Base-by-base conservation (phyloP, 2,888 invertebrate species). In the Gnatocerus cornutus region DNA sequence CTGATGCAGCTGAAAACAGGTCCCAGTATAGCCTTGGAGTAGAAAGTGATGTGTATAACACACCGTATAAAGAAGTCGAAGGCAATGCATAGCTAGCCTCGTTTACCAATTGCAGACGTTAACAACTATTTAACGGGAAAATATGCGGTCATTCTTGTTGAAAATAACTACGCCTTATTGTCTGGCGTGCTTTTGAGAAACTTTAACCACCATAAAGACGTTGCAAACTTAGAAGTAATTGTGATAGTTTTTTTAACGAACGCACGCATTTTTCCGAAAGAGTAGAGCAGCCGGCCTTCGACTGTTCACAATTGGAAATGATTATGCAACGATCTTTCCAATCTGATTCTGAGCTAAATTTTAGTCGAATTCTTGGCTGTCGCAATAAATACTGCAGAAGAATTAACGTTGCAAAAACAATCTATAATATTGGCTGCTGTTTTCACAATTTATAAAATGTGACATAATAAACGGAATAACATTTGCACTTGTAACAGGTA, bases 1-100 rank as follows among this genome's bases (percentile, higher is more conserved):
- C 43, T 46, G 56, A 62, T 68, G n/a, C 53, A 46, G 21, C 4
- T 59, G 48, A n/a, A 53, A 56, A 63, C 48, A 68, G 68, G 61
- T 61, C 61, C 56, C 39, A 10, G 37, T 61, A 53, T 37, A 69
- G 69, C 63, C 64, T 69, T 67, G 52, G 41, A 72, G 69, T 74
- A 71, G 73, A 74, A 74, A 74, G 73, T 74, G 72, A 72, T 74
- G 69, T 68, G 59, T 69, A 62, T 55, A 70, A 62, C 63, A 69
- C 43, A 50, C 71, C 73, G 58, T 70, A 73, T 71, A 74, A 69
- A 71, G 70, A 68, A 70, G 70, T 72, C 58, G 73, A 71, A 73
- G 74, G 69, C 69, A 70, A 68, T 62, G 69, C 64, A 55, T 67
- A 66, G 21, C 71, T 74, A 72, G 71, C 73, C 72, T 72, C 65